Evolutionary conservation across 2,888 invertebrate genomes (phyloP), one percentile per base, ranked within the genome.

Genomic region (Drosophila sordidula): DNA sequence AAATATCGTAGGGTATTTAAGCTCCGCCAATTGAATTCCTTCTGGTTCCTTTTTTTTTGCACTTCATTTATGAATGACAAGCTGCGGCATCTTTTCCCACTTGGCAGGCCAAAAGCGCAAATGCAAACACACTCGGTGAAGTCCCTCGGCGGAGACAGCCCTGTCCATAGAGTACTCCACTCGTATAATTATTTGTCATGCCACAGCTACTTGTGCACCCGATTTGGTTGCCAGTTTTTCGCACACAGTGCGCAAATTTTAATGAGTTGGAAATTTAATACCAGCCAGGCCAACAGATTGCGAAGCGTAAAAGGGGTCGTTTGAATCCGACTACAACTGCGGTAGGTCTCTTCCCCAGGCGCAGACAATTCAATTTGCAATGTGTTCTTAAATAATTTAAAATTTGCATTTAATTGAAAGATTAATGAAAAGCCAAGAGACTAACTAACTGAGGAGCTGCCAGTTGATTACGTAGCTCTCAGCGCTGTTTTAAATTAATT

Each of bases 191-290:
- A 42, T 32, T 26, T 25, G 52, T 29, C 71, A 39, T 59, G 22
- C 67, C 29, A 11, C 32, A 50, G 49, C 39, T 34, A 56, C 71
- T 67, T 39, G 18, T 22, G 46, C 2, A 18, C 32, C 41, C 39
- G 41, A 46, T 65, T 39, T 51, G 57, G 39, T 39, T 61, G 66
- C 49, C 78, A 74, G 54, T 70, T 74, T 72, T 78, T 75, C 69
- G 69, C 76, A 77, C 62, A 80, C 69, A 79, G 75, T 73, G 88
- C 72, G 79, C 75, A 89, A 84, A 89, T 86, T 89, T 84, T 89
- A 86, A 86, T 86, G 86, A 86, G 87, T 84, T 86, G 89, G 87
- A 89, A 89, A 86, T 89, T 87, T 87, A 89, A 86, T 89, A 88
- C 70, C 70, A 71, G 36, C 52, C 59, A 61, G 52, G 51, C 26